A percentile compares a stretch with the other conserved stretches of the same genome.
Evolutionary conservation across 2,888 invertebrate species (phyloP).

Genomic region (Galeruca laticollis): DNA sequence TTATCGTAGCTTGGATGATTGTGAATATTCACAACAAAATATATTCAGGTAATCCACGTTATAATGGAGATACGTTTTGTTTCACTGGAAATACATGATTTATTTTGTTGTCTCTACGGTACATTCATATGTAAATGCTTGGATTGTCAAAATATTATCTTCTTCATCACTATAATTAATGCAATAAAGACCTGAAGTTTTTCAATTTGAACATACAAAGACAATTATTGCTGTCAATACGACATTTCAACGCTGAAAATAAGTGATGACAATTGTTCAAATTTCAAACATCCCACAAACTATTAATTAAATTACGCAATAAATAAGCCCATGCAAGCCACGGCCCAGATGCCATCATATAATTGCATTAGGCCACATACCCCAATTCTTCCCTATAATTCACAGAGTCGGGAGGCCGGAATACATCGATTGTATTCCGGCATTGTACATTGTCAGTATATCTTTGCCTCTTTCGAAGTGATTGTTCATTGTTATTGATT

Average conservation of each 20-base stretch:
- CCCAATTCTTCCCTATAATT: conserved; percentile 33
- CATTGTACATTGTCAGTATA: background rate
- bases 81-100: no score
- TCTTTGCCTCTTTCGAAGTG: background rate
- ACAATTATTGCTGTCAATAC: background rate
- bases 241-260: background rate
- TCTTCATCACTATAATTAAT: no score
- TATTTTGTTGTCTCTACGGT: no score
- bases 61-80: no score
- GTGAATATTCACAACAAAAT: no score
- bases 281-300: conserved; percentile 21
- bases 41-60: no score
- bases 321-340: conserved; percentile 17
- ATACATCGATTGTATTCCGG: conserved; percentile 18
- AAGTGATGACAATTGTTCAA: conserved; percentile 17
- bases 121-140: no score
- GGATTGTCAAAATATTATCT: no score
- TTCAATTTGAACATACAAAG: no score
- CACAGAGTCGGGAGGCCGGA: conserved; percentile 26
- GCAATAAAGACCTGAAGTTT: no score
- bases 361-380: conserved; percentile 32
- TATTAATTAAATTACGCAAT: conserved; percentile 32
- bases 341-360: conserved; percentile 18
- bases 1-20: no score
- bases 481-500: conserved; percentile 21